These are phyloP conservation scores for Glaucidium brasilianum DNA, from an alignment of 2,113 vertebrate species.

Conservation along the genomic window DNA sequence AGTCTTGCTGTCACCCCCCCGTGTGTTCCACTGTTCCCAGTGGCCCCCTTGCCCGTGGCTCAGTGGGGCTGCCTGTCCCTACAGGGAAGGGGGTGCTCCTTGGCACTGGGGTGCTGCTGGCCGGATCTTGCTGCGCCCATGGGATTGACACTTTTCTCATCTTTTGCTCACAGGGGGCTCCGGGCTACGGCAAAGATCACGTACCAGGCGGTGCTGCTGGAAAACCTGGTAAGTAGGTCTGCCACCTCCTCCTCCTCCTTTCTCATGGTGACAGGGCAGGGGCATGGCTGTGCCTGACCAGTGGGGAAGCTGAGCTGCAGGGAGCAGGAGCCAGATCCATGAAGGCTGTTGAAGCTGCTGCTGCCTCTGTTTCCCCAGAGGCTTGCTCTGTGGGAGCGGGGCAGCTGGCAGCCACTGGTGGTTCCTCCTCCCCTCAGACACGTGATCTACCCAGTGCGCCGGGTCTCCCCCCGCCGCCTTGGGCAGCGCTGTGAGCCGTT, in stretches of 20 bases:
- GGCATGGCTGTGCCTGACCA: rapidly evolving
- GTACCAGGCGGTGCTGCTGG: constrained; percentile 84
- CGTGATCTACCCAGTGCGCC: rapidly evolving
- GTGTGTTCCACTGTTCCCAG: rapidly evolving
- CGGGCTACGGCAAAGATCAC: constrained; percentile 88
- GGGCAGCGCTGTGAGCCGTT: rapidly evolving
- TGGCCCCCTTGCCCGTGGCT: rapidly evolving
- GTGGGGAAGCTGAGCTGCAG: background rate
- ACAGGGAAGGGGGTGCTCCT: background rate
- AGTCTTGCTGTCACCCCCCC: background rate
- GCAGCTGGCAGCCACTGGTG: rapidly evolving
- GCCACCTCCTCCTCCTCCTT: background rate
- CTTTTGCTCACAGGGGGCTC: constrained; percentile 77
- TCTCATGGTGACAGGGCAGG: background rate
- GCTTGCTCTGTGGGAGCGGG: rapidly evolving
- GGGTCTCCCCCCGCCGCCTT: rapidly evolving
- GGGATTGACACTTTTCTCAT: background rate
- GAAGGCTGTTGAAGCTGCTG: background rate
- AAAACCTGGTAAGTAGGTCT: constrained; percentile 78
- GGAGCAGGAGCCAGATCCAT: background rate
- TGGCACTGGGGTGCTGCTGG: background rate
- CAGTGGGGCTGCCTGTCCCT: rapidly evolving
- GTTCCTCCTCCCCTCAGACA: background rate
- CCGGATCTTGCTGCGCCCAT: rapidly evolving
- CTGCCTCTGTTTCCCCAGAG: background rate